Conservation (phyloP, 2,113 vertebrate genomes). For the Gallinago paraguaiae region DNA sequence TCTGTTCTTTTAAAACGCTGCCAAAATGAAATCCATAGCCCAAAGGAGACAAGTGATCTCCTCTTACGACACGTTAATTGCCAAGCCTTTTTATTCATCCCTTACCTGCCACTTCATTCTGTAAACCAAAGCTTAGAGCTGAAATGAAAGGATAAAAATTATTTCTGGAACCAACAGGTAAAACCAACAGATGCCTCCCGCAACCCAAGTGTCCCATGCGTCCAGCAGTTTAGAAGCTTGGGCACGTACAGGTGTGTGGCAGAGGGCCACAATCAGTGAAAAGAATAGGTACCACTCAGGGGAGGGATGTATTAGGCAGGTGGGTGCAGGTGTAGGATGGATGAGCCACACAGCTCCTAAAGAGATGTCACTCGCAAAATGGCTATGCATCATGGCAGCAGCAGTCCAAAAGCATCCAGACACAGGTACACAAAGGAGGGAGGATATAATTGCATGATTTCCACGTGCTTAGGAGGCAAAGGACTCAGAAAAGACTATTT, state of each 20-base stretch:
- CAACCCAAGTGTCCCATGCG: accelerated
- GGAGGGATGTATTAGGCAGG: background rate
- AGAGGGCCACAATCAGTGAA: background rate
- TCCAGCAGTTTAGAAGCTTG: background rate
- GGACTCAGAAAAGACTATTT: background rate
- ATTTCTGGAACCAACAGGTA: background rate
- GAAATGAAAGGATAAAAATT: background rate
- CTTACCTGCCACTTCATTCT: background rate
- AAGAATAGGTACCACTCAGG: background rate
- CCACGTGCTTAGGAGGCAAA: background rate
- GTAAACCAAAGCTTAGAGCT: background rate
- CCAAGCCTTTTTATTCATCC: background rate
- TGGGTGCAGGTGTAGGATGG: background rate
- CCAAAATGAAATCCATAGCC: background rate
- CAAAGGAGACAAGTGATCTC: background rate
- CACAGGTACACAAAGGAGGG: background rate
- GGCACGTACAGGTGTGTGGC: background rate
- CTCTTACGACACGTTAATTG: background rate
- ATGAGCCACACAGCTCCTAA: background rate
- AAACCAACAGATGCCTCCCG: background rate
- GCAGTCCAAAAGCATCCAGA: background rate
- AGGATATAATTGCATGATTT: background rate
- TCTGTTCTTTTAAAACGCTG: background rate
- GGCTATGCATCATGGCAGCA: background rate
- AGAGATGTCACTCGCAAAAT: background rate